phyloP scores from a whole-genome alignment of 2,113 vertebrate genomes.

The Poeciliopsis turrubarensis region DNA sequence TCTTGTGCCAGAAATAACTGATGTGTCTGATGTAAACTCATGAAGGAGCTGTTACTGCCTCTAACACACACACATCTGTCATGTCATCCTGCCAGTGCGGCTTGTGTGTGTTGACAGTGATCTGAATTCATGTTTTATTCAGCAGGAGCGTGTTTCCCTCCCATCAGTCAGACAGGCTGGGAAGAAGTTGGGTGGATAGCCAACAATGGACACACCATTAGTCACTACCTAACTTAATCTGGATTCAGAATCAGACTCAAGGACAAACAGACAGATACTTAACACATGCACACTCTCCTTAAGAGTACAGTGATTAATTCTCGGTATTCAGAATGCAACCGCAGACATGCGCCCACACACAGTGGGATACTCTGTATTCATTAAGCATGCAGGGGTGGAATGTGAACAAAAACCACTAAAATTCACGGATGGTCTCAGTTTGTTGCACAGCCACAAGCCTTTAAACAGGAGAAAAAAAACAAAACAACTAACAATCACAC shows the following conservation, averaged over 20 bases:
- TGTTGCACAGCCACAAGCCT: slow-evolving; percentile 24
- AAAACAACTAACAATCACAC: slow-evolving; percentile 5
- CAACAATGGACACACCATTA: slow-evolving; percentile 48
- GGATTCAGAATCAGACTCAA: slow-evolving; percentile 35
- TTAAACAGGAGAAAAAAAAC: slow-evolving; percentile 19
- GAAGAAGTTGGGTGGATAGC: slow-evolving; percentile 52
- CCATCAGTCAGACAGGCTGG: slow-evolving; percentile 44
- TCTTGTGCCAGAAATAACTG: background rate
- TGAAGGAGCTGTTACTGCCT: slow-evolving; percentile 34
- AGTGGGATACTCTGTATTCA: slow-evolving; percentile 36
- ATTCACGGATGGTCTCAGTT: slow-evolving; percentile 44
- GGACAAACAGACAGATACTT: slow-evolving; percentile 18
- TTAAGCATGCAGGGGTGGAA: slow-evolving; percentile 19
- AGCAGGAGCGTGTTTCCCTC: slow-evolving; percentile 39
- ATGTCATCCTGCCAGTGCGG: slow-evolving; percentile 15
- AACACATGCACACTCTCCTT: background rate
- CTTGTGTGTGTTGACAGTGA: slow-evolving; percentile 57
- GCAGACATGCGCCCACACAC: slow-evolving; percentile 4
- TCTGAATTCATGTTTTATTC: slow-evolving; percentile 74
- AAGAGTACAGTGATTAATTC: slow-evolving; percentile 10
- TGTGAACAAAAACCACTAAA: slow-evolving; percentile 16
- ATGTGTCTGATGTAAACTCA: slow-evolving; percentile 13
- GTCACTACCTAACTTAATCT: slow-evolving; percentile 54
- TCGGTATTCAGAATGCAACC: slow-evolving; percentile 17
- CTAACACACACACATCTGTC: slow-evolving; percentile 39